These are phyloP conservation scores for Masnerella sp. DNA, from an alignment of 2,888 invertebrate species.

Conservation along the genomic window DNA sequence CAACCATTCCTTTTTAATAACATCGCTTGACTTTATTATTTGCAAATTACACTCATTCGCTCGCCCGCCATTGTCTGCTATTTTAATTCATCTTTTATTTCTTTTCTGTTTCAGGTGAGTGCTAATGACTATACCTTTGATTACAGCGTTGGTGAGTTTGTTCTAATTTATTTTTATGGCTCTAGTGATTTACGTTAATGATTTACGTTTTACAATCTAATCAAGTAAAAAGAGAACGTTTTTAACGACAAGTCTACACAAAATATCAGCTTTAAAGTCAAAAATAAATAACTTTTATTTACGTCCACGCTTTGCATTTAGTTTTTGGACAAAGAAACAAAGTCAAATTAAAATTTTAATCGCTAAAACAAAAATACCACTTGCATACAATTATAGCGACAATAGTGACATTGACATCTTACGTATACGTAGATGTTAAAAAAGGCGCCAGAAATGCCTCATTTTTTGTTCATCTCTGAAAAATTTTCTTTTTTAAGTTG, in stretches of 20 bases:
- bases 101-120: conserved; percentile 73
- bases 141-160: conserved; percentile 43
- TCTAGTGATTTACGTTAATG: background rate
- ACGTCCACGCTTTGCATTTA: too few relatives aligned
- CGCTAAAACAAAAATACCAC: too few relatives aligned
- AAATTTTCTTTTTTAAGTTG: too few relatives aligned
- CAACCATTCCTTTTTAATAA: background rate
- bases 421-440: too few relatives aligned
- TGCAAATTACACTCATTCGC: conserved; percentile 4
- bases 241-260: background rate
- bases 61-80: conserved; percentile 1
- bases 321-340: too few relatives aligned
- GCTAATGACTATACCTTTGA: conserved; percentile 33
- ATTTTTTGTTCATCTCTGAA: too few relatives aligned
- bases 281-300: background rate
- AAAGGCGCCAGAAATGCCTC: too few relatives aligned
- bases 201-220: too few relatives aligned
- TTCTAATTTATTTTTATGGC: conserved; percentile 37
- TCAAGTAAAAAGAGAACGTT: background rate
- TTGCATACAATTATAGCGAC: too few relatives aligned
- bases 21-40: conserved; percentile 12
- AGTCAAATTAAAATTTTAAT: too few relatives aligned
- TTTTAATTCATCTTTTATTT: conserved; percentile 37
- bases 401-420: too few relatives aligned
- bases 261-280: background rate